Conservation (phyloP, 2,113 vertebrate species). For the Odontophorus gujanensis region DNA sequence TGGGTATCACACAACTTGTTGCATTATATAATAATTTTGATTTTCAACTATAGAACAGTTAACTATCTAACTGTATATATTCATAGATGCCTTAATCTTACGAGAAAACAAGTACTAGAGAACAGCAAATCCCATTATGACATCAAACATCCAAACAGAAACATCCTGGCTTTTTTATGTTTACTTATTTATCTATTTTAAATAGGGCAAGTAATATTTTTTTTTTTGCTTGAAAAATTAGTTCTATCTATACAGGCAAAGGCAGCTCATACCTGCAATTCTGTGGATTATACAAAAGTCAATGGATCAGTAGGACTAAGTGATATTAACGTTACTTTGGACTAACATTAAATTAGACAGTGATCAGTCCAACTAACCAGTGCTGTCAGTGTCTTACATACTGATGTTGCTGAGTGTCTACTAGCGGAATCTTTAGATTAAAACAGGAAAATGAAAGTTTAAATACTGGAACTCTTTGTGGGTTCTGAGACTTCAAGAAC, state of each 20-base stretch:
- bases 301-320: neutral
- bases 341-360: neutral
- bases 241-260: neutral
- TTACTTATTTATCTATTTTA: neutral
- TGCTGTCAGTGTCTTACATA: neutral
- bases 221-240: neutral
- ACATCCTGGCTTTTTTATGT: neutral
- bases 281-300: neutral
- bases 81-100: neutral
- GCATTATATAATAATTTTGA: constrained; percentile 9
- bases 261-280: neutral
- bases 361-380: neutral
- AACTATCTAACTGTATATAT: neutral
- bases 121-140: neutral
- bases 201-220: neutral
- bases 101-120: neutral
- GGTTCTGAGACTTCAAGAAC: neutral
- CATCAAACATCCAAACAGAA: neutral
- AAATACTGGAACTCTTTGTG: neutral
- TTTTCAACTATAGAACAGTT: constrained; percentile 10
- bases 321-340: neutral
- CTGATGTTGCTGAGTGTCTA: neutral
- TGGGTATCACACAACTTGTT: neutral
- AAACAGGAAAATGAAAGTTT: neutral
- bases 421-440: neutral